These are phyloP conservation scores for Acanthopleura granulata DNA, from an alignment of 2,888 invertebrate species.

Conservation along the genomic window DNA sequence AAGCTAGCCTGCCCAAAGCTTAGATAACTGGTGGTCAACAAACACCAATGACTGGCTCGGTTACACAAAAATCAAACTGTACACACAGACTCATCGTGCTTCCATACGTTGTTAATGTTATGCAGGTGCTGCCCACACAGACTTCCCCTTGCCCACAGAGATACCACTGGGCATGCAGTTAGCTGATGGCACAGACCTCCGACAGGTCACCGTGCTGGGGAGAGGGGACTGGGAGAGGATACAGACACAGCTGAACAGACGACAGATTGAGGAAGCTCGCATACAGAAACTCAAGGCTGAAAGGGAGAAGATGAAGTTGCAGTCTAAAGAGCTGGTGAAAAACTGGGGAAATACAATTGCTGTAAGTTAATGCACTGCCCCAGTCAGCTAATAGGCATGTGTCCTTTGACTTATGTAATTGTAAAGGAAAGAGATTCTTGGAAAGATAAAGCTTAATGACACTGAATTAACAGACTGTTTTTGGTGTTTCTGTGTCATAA, in stretches of 20 bases:
- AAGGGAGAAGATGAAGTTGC: conserved; percentile 57
- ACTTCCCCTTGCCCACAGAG: background rate
- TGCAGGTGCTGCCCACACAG: background rate
- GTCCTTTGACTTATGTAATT: background rate
- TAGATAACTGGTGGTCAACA: no score
- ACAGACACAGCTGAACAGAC: conserved; percentile 61
- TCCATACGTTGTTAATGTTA: no score
- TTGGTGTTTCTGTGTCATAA: no score
- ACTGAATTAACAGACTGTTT: background rate
- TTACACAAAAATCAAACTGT: no score
- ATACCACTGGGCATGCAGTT: conserved; percentile 28
- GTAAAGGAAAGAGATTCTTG: background rate
- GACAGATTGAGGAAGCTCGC: conserved; percentile 62
- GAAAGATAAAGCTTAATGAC: background rate
- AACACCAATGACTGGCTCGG: no score
- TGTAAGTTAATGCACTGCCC: conserved; percentile 45
- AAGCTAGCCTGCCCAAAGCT: no score
- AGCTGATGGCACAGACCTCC: conserved; percentile 53
- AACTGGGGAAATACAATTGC: conserved; percentile 69
- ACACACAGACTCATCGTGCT: no score
- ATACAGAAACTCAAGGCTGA: conserved; percentile 53
- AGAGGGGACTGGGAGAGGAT: conserved; percentile 67
- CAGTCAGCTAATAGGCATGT: background rate
- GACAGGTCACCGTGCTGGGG: conserved; percentile 63
- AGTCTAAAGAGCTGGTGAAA: conserved; percentile 65